phyloP scores from a whole-genome alignment of 2,797 vertebrate species.

The Prionace glauca region DNA sequence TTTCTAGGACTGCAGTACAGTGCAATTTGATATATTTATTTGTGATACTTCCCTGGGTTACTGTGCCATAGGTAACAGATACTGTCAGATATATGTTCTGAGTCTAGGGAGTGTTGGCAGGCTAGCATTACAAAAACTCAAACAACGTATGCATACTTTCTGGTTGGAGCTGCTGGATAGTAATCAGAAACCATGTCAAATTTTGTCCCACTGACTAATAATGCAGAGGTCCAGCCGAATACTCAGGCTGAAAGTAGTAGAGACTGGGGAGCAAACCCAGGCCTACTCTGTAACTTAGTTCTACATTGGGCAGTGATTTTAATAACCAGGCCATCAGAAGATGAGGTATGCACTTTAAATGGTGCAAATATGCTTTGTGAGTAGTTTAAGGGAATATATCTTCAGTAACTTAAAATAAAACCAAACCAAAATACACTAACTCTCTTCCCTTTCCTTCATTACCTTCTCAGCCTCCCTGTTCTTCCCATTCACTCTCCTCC shows the following conservation, averaged over 20 bases:
- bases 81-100: neutral
- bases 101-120: neutral
- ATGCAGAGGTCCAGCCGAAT: neutral
- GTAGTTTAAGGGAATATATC: neutral
- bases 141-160: neutral
- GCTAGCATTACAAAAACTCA: neutral
- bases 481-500: neutral
- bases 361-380: neutral
- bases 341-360: neutral
- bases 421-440: neutral
- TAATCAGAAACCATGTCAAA: neutral
- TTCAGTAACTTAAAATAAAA: neutral
- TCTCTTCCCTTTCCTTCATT: neutral
- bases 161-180: neutral
- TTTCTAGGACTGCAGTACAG: neutral
- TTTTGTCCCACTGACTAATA: neutral
- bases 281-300: neutral
- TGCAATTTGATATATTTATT: neutral
- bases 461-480: neutral
- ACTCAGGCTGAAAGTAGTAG: neutral
- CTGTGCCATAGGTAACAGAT: neutral
- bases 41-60: neutral
- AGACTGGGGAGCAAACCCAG: neutral
- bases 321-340: neutral
- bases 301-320: neutral